phyloP scores from a whole-genome alignment of 1,140 invertebrate species.

The Drosophila subobscura region DNA sequence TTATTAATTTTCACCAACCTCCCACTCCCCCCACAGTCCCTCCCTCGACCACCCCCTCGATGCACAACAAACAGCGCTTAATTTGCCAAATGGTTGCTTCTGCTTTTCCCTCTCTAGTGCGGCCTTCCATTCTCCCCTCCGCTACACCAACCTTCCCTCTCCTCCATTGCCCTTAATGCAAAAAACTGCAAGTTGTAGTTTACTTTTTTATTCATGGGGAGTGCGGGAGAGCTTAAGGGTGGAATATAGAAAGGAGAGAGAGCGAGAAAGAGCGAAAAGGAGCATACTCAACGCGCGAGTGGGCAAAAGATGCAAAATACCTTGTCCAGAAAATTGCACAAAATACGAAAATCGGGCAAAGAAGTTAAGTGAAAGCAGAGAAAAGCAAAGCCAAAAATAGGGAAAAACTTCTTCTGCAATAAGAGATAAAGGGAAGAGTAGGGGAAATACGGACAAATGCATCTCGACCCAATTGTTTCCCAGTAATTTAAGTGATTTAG shows the following conservation, averaged over 20 bases:
- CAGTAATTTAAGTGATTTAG: too few species aligned
- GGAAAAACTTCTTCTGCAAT: conserved; percentile 21
- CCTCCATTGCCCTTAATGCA: conserved; percentile 23
- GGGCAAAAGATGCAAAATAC: conserved; percentile 75
- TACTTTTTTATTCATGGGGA: conserved; percentile 43
- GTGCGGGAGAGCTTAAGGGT: conserved; percentile 2
- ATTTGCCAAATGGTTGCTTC: conserved; percentile 73
- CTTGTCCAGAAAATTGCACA: conserved; percentile 65
- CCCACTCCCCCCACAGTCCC: neutral
- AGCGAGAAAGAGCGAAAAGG: conserved; percentile 30
- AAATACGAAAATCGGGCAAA: conserved; percentile 40
- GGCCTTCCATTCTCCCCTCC: neutral
- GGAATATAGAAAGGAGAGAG: neutral
- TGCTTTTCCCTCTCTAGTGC: conserved; percentile 17
- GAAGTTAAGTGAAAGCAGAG: conserved; percentile 47
- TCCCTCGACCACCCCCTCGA: conserved; percentile 2
- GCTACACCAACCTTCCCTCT: neutral
- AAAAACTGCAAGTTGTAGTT: conserved; percentile 62
- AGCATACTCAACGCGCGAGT: conserved; percentile 64
- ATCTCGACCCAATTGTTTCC: neutral
- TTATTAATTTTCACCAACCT: conserved; percentile 65
- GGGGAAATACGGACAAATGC: conserved; percentile 7
- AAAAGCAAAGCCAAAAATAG: conserved; percentile 59
- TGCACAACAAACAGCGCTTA: conserved; percentile 78
- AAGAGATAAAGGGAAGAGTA: conserved; percentile 3